phyloP scores from a whole-genome alignment of 1,140 invertebrate genomes.

The Polyergus mexicanus region DNA sequence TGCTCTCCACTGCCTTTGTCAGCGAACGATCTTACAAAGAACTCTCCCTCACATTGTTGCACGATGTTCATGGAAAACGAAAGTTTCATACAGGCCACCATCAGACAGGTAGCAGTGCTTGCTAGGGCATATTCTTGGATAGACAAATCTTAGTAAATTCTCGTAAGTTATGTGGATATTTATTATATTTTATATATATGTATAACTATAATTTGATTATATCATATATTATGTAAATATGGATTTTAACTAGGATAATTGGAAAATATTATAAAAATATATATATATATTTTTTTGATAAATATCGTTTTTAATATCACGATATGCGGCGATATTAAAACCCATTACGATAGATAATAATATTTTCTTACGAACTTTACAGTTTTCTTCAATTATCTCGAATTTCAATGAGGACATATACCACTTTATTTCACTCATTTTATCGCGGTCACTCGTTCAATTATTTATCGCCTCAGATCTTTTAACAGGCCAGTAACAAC shows the following conservation, averaged over 20 bases:
- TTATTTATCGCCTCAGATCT: conserved; percentile 36
- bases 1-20: conserved; percentile 64
- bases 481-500: conserved; percentile 38
- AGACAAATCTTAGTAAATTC: conserved; percentile 27
- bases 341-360: not conserved
- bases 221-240: not conserved
- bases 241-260: not conserved
- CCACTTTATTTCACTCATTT: conserved; percentile 41
- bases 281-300: not conserved
- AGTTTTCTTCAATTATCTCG: conserved; percentile 39
- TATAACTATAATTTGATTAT: not conserved
- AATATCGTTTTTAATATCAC: conserved; percentile 17
- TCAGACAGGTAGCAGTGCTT: not conserved
- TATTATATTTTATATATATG: not conserved
- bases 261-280: not conserved
- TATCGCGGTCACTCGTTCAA: conserved; percentile 27
- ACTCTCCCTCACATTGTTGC: conserved; percentile 73
- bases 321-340: not conserved
- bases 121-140: not conserved
- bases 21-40: conserved; percentile 68
- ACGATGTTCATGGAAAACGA: conserved; percentile 75
- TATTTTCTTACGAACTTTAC: conserved; percentile 8
- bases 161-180: not conserved
- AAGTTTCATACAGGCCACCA: conserved; percentile 76
- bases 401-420: conserved; percentile 28